Evolutionary conservation across 2,888 invertebrate genomes (phyloP), one percentile per base, ranked within the genome.

Genomic region (Pristionchus arcanus): DNA sequence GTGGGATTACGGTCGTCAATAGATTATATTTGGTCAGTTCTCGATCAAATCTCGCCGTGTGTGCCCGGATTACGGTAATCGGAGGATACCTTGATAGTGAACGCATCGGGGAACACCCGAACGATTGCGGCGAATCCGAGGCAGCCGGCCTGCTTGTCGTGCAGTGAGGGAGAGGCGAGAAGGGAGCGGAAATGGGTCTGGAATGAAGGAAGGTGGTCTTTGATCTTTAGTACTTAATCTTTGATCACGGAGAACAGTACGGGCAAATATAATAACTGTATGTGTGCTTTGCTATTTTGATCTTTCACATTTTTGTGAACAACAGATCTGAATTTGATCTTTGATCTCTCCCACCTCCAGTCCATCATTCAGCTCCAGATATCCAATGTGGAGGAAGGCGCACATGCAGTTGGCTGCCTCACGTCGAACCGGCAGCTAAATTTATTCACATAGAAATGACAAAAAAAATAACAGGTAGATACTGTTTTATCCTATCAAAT

Each of bases 371-470:
- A 92, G 77, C 25, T 90, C 87, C 37, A 92, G 89, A 74, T 92
- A 92, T 19, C 87, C 91, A 59, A 91, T 91, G 81, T 92, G 91
- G 55, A 91, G 77, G 28, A 92, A 90, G 13, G 91, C 89, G 19
- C 90, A 89, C n/a, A 92, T 90, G 68, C 92, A 92, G n/a, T 91
- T 87, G 28, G 91, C 71, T 2, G 91, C 91, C 55, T 92, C 92
- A 49, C 90, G 90, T 25, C 92, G 90, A 15, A 92, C 91, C 53
- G 89, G 86, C 49, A 90, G 90, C 92, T 92, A 68, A 63, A 91
- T 4, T 21, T 49, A n/a, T 49, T 13, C n/a, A n/a, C 7, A 28
- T 3, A 19, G 9, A 49, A 31, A 63, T 34, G 3, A 37, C 2
- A n/a, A 49, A 16, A 28, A 28, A 53, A 19, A 11, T n/a, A n/a